Evolutionary conservation across 2,797 vertebrate genomes (phyloP).

Genomic region (Leucoraja ocellata): DNA sequence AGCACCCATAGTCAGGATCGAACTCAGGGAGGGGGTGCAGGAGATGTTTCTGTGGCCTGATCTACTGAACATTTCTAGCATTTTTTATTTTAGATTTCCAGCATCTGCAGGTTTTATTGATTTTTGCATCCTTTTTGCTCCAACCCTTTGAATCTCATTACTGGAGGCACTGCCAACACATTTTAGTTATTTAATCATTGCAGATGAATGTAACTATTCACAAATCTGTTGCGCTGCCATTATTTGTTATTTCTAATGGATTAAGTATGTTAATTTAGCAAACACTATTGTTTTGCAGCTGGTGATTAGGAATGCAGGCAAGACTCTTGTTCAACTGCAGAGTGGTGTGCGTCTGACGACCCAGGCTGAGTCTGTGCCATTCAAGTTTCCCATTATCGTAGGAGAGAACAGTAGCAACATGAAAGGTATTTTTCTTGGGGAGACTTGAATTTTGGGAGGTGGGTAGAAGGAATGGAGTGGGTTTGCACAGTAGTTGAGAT

Average conservation of each 20-base stretch:
- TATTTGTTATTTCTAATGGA: not conserved
- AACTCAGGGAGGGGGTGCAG: too few species aligned
- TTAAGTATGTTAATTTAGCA: not conserved
- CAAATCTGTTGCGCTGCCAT: not conserved
- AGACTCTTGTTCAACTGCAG: slow-evolving; percentile 52
- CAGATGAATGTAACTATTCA: not conserved
- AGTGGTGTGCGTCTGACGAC: slow-evolving; percentile 52
- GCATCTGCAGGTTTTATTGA: too few species aligned
- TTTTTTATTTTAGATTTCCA: too few species aligned
- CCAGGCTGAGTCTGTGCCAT: slow-evolving; percentile 53
- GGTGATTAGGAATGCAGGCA: slow-evolving; percentile 55
- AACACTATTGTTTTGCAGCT: slow-evolving; percentile 56
- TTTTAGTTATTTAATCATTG: not conserved
- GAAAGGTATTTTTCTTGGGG: slow-evolving; percentile 62
- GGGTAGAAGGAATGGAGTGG: too few species aligned
- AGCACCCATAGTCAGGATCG: too few species aligned
- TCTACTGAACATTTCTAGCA: too few species aligned
- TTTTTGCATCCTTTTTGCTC: too few species aligned
- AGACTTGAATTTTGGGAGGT: not conserved
- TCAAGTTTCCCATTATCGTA: slow-evolving; percentile 66
- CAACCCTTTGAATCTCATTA: too few species aligned
- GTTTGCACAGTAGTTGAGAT: too few species aligned
- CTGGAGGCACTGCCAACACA: not conserved
- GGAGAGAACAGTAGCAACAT: slow-evolving; percentile 73
- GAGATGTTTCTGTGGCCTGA: too few species aligned